Base-by-base conservation (phyloP, 2,113 vertebrate genomes). In the human (Homo sapiens) region DNA sequence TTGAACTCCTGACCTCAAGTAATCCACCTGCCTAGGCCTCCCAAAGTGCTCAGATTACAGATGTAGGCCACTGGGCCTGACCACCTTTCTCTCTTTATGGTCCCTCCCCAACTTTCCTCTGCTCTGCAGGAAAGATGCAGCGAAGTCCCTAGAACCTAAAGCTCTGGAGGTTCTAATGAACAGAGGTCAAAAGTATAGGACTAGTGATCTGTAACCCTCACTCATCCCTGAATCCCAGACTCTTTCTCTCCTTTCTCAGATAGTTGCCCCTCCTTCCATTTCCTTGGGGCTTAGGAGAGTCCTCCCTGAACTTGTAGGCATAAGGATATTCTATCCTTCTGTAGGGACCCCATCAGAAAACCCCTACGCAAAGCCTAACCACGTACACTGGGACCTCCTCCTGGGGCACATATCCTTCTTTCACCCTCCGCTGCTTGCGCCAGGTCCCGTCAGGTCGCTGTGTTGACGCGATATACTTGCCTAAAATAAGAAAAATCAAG, bases 301-400 rank as follows among this genome's bases (percentile, higher is more conserved):
- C 76, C 55, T 89, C 43, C 89, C 66, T 86, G 32, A 87, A 50
- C 68, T 70, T 52, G 59, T 1, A 57, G 72, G 57, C 52, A 96
- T 22, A 40, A 78, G 27, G 10, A 32, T 40, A 22, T 30, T 48
- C 76, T 86, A 87, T 66, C 16, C 81, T 86, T 79, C 45, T 30
- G 38, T 40, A 27, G 64, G 61, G 50, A 93, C 10, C 72, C 93
- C 38, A 57, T 55, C 50, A 73, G 61, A 80, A 66, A 17, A 76
- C 3, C 64, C 96, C 45, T 79, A 45, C 76, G 64, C 68, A 91
- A 5, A 5, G 68, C 87, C 96, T 87, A 35, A 30, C 72, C 72
- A 99, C 99, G 98, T 98, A 99, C 99, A 99, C 99, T 9, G 99
- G 99, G 73, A 99, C 99, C 97, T 99, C 99, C 97, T 99, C 99